phyloP scores from a whole-genome alignment of 2,113 vertebrate genomes.

The Halichoeres trimaculatus region DNA sequence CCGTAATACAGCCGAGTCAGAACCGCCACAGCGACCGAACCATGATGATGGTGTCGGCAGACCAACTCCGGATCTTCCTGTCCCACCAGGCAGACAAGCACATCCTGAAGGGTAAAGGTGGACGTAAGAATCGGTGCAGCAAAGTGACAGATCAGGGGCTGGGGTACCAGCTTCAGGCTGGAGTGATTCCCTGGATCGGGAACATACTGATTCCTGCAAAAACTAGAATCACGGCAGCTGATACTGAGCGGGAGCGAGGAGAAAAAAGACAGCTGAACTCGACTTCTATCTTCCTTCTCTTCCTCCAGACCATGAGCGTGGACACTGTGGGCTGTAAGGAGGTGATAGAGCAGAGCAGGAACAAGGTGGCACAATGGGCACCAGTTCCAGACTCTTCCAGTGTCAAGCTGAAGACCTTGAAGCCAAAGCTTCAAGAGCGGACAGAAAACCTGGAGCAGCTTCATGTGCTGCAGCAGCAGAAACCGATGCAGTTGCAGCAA shows the following conservation, averaged over 20 bases:
- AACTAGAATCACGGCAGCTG: slow-evolving; percentile 39
- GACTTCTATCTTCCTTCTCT: slow-evolving; percentile 84
- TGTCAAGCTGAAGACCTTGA: not conserved
- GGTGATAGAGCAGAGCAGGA: slow-evolving; percentile 79
- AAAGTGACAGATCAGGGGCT: not conserved
- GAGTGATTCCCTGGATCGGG: slow-evolving; percentile 88
- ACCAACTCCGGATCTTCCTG: slow-evolving; percentile 44
- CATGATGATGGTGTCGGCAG: slow-evolving; percentile 57
- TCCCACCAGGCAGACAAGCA: not conserved
- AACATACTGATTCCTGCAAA: slow-evolving; percentile 74
- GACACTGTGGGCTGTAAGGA: slow-evolving; percentile 87
- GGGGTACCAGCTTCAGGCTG: slow-evolving; percentile 80
- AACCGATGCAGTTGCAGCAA: not conserved
- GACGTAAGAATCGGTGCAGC: not conserved
- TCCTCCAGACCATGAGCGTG: slow-evolving; percentile 86
- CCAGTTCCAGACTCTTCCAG: not conserved
- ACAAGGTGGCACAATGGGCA: rapidly evolving
- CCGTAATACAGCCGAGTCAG: slow-evolving; percentile 20
- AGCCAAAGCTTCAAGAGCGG: not conserved
- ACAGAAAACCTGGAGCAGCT: not conserved
- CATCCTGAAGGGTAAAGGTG: not conserved
- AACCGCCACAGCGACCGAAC: not conserved
- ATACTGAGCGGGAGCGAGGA: slow-evolving; percentile 70
- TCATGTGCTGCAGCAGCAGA: not conserved
- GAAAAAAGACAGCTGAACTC: slow-evolving; percentile 66